Base-by-base conservation (phyloP, 2,113 vertebrate species). In the Rhinoderma darwinii region DNA sequence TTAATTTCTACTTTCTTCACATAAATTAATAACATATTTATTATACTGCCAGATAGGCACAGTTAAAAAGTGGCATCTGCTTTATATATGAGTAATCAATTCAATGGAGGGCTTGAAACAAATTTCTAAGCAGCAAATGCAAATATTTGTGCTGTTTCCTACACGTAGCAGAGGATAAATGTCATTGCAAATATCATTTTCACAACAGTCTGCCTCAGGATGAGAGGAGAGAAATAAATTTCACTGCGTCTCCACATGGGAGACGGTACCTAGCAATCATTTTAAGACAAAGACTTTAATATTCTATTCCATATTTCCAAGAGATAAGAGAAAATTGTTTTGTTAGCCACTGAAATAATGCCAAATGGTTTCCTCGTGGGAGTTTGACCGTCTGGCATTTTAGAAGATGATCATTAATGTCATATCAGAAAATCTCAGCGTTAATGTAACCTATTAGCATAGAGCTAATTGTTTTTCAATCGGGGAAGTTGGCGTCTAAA, bases 341-440 rank as follows among this genome's bases (percentile, higher is more conserved):
- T 87, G 50, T 74, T 87, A 72, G 59, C 44, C 63, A 44, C 25
- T 63, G 32, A 41, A 82, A 82, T 70, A 20, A 41, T 72, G 81
- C 43, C 39, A 70, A 87, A 87, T 63, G 68, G 51, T 63, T 59
- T 61, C 54, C 86, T 56, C 39, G 30, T 82, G 85, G 86, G 78
- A 75, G 51, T 73, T 73, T 82, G 68, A 35, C 27, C 37, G n/a
- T 75, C 72, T 82, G 86, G 56, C 79, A 87, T 87, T 87, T 87
- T 75, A 32, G 78, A 82, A 66, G 68, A 87, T 27, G 51, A 70
- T 82, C 86, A 87, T 87, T 82, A 87, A 87, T 27, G 78, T 82
- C 51, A 63, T 82, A 56, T 59, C 22, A 63, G 54, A 87, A 44
- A 61, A 63, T 50, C 54, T 87, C 70, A 74, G 44, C 56, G 51